These are phyloP conservation scores for Dromiciops gliroides DNA, from an alignment of 2,113 vertebrate species.

Conservation along the genomic window DNA sequence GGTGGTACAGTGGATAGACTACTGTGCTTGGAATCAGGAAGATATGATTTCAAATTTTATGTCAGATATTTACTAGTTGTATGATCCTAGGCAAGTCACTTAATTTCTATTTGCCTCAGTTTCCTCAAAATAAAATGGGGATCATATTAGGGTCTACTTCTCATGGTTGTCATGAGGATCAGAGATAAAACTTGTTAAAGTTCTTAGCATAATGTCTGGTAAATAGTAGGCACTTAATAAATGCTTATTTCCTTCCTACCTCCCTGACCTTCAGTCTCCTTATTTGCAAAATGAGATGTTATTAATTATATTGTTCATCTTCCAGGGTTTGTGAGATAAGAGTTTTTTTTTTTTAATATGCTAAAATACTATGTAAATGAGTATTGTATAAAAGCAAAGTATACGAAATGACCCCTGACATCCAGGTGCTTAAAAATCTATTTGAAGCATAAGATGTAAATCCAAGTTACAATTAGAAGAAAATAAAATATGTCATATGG, in stretches of 20 bases:
- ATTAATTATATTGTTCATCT: background rate
- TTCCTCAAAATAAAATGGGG: background rate
- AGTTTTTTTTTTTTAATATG: background rate
- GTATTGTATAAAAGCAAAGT: background rate
- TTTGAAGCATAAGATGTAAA: too few relatives aligned
- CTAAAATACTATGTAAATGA: background rate
- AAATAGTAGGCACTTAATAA: background rate
- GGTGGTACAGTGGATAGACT: background rate
- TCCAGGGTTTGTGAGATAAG: background rate
- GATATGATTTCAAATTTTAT: background rate
- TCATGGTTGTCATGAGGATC: background rate
- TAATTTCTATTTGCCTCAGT: background rate
- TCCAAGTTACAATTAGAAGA: background rate
- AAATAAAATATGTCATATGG: background rate
- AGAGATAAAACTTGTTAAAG: background rate
- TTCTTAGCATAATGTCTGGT: background rate
- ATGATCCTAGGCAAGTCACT: background rate
- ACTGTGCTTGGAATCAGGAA: background rate
- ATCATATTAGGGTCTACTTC: background rate
- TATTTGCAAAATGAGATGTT: background rate
- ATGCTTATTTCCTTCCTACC: background rate
- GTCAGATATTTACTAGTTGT: background rate
- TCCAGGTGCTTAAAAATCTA: background rate
- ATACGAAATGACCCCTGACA: background rate
- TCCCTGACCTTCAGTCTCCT: background rate